Evolutionary conservation across 2,113 vertebrate species (phyloP).

Genomic region (Bombycilla garrulus): DNA sequence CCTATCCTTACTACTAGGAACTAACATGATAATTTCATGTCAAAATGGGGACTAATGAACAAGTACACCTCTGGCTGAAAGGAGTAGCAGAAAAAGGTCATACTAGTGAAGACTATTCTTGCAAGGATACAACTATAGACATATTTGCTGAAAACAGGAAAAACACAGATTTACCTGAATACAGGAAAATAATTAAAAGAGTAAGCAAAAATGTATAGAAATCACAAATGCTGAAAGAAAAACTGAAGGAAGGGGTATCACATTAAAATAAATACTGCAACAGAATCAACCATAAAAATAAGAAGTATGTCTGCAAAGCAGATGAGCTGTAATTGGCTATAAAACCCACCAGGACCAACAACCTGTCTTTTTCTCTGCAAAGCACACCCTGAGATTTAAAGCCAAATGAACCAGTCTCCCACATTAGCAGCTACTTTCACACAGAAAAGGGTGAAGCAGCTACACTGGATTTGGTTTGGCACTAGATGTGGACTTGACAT

Average conservation of each 20-base stretch:
- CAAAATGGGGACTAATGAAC: background rate
- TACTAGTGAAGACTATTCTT: background rate
- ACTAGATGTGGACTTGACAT: background rate
- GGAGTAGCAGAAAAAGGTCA: background rate
- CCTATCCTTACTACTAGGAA: background rate
- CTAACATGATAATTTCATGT: background rate
- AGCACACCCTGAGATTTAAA: background rate
- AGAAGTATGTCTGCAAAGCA: background rate
- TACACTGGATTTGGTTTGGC: background rate
- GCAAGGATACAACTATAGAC: background rate
- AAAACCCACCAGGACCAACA: background rate
- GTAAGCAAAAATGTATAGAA: background rate
- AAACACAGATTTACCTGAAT: background rate
- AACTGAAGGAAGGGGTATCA: background rate
- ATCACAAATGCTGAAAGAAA: background rate
- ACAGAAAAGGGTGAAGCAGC: background rate
- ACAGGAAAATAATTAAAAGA: background rate
- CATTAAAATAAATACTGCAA: constrained; percentile 1
- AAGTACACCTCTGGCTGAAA: background rate
- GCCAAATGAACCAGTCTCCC: background rate
- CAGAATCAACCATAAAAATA: background rate
- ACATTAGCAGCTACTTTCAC: background rate
- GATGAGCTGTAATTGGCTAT: background rate
- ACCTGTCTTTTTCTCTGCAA: background rate
- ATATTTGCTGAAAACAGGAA: background rate